Conservation (phyloP, 2,113 vertebrate genomes). For the Arenaria interpres region DNA sequence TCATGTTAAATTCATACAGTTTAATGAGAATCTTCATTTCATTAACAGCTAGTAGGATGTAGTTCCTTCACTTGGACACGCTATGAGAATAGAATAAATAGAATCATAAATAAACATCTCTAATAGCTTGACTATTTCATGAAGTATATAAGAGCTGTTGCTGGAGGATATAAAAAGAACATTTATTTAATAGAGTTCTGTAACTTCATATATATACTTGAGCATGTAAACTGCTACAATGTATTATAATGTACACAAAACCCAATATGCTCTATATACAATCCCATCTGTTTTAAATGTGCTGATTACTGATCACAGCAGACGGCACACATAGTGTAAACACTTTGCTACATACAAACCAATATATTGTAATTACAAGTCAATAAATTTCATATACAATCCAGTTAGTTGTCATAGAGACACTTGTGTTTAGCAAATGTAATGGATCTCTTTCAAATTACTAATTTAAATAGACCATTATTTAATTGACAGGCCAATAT, state of each 20-base stretch:
- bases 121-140: neutral
- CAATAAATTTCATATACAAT: constrained; percentile 49
- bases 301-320: constrained; percentile 16
- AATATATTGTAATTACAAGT: constrained; percentile 30
- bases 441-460: neutral
- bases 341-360: neutral
- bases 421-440: neutral
- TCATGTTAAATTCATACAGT: neutral
- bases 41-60: neutral
- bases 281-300: constrained; percentile 21
- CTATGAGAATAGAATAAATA: neutral
- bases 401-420: constrained; percentile 39
- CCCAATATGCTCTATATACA: neutral
- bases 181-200: constrained; percentile 14
- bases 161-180: neutral
- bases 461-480: neutral
- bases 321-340: neutral
- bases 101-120: constrained; percentile 18
- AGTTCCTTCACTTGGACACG: neutral
- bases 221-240: neutral
- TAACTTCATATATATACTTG: neutral
- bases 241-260: neutral
- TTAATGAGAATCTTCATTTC: neutral
- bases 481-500: constrained; percentile 29
- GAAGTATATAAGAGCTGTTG: neutral